These are phyloP conservation scores for Diuraphis noxia DNA, from an alignment of 1,140 invertebrate species.

Conservation along the genomic window DNA sequence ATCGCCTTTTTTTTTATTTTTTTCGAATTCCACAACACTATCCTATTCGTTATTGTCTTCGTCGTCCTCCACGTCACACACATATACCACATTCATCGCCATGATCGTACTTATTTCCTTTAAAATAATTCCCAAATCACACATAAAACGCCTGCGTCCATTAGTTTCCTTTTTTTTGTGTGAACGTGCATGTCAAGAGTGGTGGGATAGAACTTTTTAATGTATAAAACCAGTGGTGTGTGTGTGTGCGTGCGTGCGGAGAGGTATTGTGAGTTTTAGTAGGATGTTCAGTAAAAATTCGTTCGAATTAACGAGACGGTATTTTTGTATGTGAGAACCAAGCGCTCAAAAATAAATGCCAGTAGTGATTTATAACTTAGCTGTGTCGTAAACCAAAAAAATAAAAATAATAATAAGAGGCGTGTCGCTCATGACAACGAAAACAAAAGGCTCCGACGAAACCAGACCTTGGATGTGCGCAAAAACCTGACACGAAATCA, in stretches of 20 bases:
- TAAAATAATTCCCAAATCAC: not conserved
- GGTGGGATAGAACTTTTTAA: not conserved
- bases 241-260: not conserved
- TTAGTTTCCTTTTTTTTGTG: not conserved
- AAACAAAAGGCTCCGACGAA: not conserved
- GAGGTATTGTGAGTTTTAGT: not conserved
- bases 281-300: not conserved
- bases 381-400: not conserved
- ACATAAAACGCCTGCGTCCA: not conserved
- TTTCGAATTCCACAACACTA: not conserved
- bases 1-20: not conserved
- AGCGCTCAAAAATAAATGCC: not conserved
- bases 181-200: not conserved
- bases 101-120: not conserved
- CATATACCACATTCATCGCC: not conserved
- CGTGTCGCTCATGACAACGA: not conserved
- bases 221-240: not conserved
- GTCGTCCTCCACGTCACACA: not conserved
- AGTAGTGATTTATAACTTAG: not conserved
- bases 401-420: not conserved
- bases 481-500: not conserved
- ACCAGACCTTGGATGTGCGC: not conserved
- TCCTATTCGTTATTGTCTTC: not conserved
- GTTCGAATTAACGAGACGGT: not conserved
- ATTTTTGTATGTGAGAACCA: not conserved